A percentile compares a stretch with the other conserved stretches of the same genome.
Conservation (phyloP, 1,140 invertebrate species). For the Pinna nobilis region DNA sequence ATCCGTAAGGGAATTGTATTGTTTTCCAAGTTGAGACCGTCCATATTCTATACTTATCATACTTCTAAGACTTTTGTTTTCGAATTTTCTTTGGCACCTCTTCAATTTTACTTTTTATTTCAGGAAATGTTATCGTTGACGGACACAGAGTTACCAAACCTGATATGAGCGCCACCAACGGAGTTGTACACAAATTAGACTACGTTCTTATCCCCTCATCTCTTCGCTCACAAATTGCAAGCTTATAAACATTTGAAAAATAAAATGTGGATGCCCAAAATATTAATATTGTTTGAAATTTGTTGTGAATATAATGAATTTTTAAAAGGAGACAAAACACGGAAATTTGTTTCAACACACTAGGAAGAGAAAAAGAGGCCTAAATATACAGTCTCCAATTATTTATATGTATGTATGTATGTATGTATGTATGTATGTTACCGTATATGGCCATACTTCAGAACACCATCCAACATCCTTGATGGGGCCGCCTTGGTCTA, state of each 20-base stretch:
- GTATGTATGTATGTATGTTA: no score
- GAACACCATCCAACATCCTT: no score
- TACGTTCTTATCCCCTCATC: slow-evolving; percentile 86
- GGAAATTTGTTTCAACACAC: background rate
- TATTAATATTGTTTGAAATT: background rate
- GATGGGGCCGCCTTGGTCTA: no score
- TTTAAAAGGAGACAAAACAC: background rate
- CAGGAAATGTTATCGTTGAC: slow-evolving; percentile 23
- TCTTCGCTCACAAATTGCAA: slow-evolving; percentile 22
- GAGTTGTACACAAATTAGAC: slow-evolving; percentile 89
- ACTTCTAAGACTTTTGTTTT: no score
- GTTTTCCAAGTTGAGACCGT: background rate
- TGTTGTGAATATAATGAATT: background rate
- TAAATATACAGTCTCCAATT: background rate
- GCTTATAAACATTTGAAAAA: slow-evolving; percentile 2
- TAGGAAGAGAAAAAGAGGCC: background rate
- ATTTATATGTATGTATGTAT: background rate
- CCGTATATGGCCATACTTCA: no score
- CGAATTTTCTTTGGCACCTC: no score
- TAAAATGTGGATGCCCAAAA: background rate
- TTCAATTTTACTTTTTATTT: background rate
- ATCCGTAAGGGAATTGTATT: no score
- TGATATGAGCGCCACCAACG: slow-evolving; percentile 77
- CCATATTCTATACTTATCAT: background rate
- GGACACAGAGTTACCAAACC: slow-evolving; percentile 21